Percentiles rank a stretch among this genome's conserved stretches.
phyloP scores from a whole-genome alignment of 2,113 vertebrate species.

The Neoarius graeffei region DNA sequence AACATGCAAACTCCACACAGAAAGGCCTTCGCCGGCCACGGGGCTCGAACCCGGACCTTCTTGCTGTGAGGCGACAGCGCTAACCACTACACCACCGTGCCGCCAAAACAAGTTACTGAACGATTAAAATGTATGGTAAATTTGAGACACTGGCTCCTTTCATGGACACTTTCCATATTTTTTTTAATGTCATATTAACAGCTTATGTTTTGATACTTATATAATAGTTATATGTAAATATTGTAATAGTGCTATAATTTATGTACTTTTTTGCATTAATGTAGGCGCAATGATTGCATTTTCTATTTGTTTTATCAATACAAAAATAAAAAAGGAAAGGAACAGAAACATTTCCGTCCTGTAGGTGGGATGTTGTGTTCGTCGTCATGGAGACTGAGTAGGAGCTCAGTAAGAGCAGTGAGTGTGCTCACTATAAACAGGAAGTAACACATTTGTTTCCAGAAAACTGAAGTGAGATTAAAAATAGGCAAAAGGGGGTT shows the following conservation, averaged over 20 bases:
- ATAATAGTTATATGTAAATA: neutral
- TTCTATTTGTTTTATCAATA: neutral
- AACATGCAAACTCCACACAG: no score
- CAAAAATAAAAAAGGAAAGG: no score
- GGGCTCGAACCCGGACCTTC: no score
- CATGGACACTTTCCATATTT: neutral
- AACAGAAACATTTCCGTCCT: neutral
- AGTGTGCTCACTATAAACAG: neutral
- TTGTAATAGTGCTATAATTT: neutral
- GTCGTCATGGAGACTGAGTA: neutral
- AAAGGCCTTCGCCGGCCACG: no score
- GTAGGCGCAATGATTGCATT: neutral
- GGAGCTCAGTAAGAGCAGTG: no score
- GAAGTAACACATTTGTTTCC: neutral
- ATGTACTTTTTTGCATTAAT: neutral
- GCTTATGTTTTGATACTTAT: no score
- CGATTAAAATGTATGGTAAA: no score
- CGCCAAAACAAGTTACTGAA: no score
- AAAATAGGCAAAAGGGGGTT: neutral
- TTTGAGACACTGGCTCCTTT: neutral
- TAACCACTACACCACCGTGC: no score
- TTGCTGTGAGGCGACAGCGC: no score
- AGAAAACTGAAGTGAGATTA: neutral
- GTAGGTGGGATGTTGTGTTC: neutral
- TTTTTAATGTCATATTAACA: no score